Percentiles rank a stretch among this genome's conserved stretches.
These are phyloP conservation scores for Prionailurus viverrinus DNA, from an alignment of 2,113 vertebrate genomes.

Conservation along the genomic window DNA sequence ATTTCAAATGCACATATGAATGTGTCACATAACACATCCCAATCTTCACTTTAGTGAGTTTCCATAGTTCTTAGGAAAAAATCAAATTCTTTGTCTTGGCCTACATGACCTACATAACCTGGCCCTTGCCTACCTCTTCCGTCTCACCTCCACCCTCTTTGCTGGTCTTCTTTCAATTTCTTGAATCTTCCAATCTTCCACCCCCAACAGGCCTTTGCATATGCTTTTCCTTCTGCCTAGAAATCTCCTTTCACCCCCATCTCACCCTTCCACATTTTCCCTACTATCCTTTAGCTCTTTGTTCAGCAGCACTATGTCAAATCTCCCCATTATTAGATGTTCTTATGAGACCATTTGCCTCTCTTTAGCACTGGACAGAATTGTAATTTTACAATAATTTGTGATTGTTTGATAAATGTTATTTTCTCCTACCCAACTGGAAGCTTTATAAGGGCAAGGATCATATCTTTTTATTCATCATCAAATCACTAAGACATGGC, in stretches of 20 bases:
- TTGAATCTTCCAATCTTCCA: not conserved
- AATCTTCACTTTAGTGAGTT: not conserved
- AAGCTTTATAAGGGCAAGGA: not conserved
- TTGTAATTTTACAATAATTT: conserved; percentile 14
- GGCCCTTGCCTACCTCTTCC: not conserved
- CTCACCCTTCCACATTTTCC: not conserved
- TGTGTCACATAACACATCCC: not conserved
- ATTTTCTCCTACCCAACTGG: not conserved
- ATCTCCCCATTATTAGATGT: not conserved
- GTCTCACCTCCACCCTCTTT: not conserved
- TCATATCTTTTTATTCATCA: not conserved
- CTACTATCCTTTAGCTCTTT: not conserved
- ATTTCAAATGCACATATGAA: conserved; percentile 2
- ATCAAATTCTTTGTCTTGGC: not conserved
- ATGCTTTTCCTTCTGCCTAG: not conserved
- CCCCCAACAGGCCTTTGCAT: not conserved
- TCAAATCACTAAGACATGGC: not conserved
- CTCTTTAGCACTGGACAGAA: not conserved
- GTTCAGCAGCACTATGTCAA: not conserved
- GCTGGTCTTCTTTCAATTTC: not conserved
- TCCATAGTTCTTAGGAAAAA: not conserved
- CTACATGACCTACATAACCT: not conserved
- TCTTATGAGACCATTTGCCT: not conserved
- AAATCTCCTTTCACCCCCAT: not conserved
- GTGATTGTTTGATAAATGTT: not conserved